Percentiles rank a stretch among this genome's conserved stretches.
Evolutionary conservation across 1,140 invertebrate species (phyloP).

Genomic region (Drosophila fuyamai): DNA sequence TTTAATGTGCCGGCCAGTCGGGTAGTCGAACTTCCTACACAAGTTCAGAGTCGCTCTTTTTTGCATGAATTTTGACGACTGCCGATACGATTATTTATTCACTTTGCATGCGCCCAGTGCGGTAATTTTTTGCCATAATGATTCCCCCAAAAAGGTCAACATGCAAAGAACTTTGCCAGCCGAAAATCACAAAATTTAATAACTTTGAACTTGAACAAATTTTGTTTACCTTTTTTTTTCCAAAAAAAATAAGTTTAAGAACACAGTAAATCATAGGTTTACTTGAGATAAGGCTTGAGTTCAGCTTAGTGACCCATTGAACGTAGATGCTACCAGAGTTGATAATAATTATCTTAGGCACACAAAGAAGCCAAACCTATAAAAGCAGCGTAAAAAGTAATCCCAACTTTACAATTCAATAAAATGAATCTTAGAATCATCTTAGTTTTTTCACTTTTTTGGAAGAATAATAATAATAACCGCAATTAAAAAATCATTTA

Average conservation of each 20-base stretch:
- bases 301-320: neutral
- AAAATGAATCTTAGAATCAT: too few relatives aligned
- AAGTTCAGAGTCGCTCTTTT: constrained; percentile 44
- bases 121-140: constrained; percentile 32
- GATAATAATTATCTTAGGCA: neutral
- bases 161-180: constrained; percentile 51
- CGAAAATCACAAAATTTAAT: constrained; percentile 26
- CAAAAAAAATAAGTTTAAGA: neutral
- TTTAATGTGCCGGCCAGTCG: constrained; percentile 46
- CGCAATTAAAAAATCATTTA: too few relatives aligned
- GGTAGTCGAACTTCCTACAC: constrained; percentile 71
- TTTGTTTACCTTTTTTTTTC: neutral
- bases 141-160: constrained; percentile 52
- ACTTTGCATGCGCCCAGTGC: constrained; percentile 24
- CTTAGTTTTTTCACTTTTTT: too few relatives aligned
- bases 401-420: too few relatives aligned
- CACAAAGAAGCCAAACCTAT: neutral
- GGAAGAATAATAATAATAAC: too few relatives aligned
- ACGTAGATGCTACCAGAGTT: neutral
- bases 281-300: neutral
- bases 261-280: neutral
- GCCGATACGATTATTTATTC: constrained; percentile 29
- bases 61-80: constrained; percentile 56
- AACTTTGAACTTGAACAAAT: constrained; percentile 41
- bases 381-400: too few relatives aligned